Percentiles rank a stretch among this genome's conserved stretches.
phyloP scores from a whole-genome alignment of 2,888 invertebrate species.

The Meloe dianella region DNA sequence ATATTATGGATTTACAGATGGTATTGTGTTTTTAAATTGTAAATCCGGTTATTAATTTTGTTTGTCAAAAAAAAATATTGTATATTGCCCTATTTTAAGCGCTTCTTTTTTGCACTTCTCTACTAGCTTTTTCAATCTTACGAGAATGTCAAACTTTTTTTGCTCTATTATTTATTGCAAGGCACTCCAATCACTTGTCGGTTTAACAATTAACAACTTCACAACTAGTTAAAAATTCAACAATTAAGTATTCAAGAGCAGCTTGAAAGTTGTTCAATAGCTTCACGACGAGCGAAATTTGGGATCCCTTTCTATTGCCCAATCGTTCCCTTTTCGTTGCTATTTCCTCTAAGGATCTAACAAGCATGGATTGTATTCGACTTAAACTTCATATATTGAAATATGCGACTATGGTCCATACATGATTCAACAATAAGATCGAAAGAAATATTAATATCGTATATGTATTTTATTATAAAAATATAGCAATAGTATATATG shows the following conservation, averaged over 20 bases:
- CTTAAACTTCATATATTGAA: background rate
- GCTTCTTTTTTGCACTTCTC: background rate
- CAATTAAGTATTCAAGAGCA: constrained; percentile 5
- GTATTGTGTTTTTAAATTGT: background rate
- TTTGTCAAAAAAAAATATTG: background rate
- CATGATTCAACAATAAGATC: background rate
- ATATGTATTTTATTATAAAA: background rate
- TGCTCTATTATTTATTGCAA: background rate
- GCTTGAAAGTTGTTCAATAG: background rate
- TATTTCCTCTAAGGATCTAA: constrained; percentile 1
- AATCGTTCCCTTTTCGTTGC: background rate
- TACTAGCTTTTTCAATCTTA: background rate
- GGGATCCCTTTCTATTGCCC: background rate
- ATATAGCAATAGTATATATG: background rate
- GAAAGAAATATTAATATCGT: background rate
- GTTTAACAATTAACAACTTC: constrained; percentile 8
- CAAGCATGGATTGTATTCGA: background rate
- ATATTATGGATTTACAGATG: background rate
- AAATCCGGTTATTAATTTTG: background rate
- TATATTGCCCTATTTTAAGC: background rate
- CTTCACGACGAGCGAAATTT: background rate
- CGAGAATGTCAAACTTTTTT: background rate
- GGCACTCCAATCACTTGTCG: constrained; percentile 1
- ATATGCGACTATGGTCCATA: background rate
- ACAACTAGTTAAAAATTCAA: constrained; percentile 15